Conservation (phyloP, 1,140 invertebrate genomes). For the Sogatella furcifera region DNA sequence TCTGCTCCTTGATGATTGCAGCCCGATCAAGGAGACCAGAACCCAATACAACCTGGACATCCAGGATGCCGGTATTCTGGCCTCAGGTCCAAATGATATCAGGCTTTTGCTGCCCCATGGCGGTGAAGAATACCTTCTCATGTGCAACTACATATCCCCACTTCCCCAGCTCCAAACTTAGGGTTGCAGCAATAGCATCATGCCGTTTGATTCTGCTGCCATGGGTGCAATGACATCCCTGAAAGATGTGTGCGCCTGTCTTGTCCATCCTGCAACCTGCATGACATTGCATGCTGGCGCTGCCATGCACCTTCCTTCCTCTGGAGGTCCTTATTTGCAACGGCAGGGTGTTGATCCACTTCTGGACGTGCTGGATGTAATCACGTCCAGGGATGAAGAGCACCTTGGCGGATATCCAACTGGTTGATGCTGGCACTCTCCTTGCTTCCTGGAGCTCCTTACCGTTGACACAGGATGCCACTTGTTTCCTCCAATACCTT, state of each 20-base stretch:
- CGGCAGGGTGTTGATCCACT: conserved; percentile 19
- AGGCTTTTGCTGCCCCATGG: neutral
- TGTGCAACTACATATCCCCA: neutral
- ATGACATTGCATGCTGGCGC: conserved; percentile 19
- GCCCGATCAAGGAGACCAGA: neutral
- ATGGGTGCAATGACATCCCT: conserved; percentile 30
- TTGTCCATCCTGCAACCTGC: conserved; percentile 27
- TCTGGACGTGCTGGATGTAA: conserved; percentile 15
- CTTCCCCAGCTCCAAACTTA: conserved; percentile 1
- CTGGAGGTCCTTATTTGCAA: conserved; percentile 15
- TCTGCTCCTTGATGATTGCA: neutral
- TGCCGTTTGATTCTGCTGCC: conserved; percentile 28
- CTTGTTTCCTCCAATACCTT: neutral
- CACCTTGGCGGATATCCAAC: neutral
- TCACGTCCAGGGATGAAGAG: conserved; percentile 16
- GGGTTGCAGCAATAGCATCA: conserved; percentile 17
- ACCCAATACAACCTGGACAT: neutral
- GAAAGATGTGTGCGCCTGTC: conserved; percentile 30
- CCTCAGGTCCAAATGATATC: neutral
- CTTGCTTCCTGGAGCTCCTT: neutral
- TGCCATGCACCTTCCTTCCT: conserved; percentile 10
- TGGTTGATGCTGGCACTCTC: neutral
- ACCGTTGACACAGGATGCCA: neutral
- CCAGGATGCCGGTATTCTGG: neutral
- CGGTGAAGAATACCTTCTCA: too few relatives aligned